A percentile compares a stretch with the other conserved stretches of the same genome.
Conservation (phyloP, 1,140 invertebrate genomes). For the Atta cephalotes region DNA sequence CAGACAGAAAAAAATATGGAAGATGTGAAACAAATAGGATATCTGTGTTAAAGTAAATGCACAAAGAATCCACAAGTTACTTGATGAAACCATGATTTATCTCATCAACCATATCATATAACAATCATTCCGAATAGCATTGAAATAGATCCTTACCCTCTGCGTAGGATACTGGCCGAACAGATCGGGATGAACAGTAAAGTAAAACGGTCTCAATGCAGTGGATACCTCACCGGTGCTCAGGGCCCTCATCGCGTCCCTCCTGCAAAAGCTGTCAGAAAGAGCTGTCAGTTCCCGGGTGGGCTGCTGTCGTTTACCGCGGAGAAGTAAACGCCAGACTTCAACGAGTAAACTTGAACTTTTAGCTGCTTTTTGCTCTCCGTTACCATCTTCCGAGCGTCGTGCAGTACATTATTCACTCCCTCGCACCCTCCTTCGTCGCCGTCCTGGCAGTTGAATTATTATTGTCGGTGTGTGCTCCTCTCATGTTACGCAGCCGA, state of each 20-base stretch:
- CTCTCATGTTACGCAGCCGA: constrained; percentile 3
- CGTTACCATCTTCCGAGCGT: constrained; percentile 37
- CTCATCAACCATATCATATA: neutral
- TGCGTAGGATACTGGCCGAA: constrained; percentile 96
- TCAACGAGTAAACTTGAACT: neutral
- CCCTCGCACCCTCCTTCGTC: neutral
- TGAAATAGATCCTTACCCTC: constrained; percentile 88
- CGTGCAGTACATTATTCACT: constrained; percentile 36
- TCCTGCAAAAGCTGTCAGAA: constrained; percentile 80
- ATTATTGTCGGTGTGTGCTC: neutral
- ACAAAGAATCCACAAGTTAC: neutral
- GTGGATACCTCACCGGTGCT: constrained; percentile 94
- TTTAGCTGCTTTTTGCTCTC: too few species aligned
- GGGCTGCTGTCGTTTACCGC: neutral
- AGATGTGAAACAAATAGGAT: too few species aligned
- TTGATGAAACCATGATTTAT: neutral
- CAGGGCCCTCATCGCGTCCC: constrained; percentile 82
- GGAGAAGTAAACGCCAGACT: neutral
- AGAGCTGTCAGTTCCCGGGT: constrained; percentile 20
- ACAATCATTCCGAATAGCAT: neutral
- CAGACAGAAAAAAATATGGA: neutral
- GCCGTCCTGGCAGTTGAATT: too few species aligned
- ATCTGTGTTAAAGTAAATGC: too few species aligned
- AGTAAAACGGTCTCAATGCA: constrained; percentile 96
- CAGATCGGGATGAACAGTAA: constrained; percentile 97